Conservation (phyloP, 2,113 vertebrate genomes). For the Chaetodon auriga region DNA sequence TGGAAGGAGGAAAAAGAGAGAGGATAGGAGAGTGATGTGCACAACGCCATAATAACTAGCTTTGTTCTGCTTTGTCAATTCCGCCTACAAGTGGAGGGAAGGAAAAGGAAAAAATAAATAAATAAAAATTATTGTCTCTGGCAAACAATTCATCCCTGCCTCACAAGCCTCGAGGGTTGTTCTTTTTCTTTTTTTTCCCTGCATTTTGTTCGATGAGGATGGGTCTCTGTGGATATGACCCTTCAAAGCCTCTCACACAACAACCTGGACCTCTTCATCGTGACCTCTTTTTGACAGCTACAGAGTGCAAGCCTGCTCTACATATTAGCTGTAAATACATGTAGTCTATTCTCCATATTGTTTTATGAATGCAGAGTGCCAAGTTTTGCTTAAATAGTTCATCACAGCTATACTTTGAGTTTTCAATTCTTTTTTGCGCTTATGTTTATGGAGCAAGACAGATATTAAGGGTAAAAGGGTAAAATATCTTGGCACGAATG, state of each 20-base stretch:
- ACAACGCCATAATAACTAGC: constrained; percentile 62
- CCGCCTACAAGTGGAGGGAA: constrained; percentile 51
- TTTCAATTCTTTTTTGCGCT: neutral
- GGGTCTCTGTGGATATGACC: constrained; percentile 41
- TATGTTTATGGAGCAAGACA: neutral
- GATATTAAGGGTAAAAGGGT: neutral
- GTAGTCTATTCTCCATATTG: neutral
- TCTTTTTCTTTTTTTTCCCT: neutral
- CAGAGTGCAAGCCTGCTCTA: neutral
- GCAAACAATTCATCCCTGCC: constrained; percentile 55
- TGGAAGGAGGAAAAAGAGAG: constrained; percentile 38
- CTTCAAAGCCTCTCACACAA: constrained; percentile 35
- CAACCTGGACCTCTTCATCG: constrained; percentile 36
- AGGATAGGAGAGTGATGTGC: constrained; percentile 43
- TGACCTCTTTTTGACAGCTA: constrained; percentile 51
- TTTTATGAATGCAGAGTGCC: neutral
- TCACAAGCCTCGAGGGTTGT: constrained; percentile 44
- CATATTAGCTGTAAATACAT: constrained; percentile 15
- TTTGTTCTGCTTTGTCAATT: constrained; percentile 74
- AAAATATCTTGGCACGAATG: neutral
- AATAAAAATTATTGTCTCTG: constrained; percentile 54
- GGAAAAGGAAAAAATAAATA: constrained; percentile 48
- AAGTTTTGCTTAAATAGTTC: neutral
- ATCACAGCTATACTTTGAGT: neutral
- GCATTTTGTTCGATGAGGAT: constrained; percentile 36